Evolutionary conservation across 2,113 vertebrate species (phyloP).

Genomic region (Ochotona princeps): DNA sequence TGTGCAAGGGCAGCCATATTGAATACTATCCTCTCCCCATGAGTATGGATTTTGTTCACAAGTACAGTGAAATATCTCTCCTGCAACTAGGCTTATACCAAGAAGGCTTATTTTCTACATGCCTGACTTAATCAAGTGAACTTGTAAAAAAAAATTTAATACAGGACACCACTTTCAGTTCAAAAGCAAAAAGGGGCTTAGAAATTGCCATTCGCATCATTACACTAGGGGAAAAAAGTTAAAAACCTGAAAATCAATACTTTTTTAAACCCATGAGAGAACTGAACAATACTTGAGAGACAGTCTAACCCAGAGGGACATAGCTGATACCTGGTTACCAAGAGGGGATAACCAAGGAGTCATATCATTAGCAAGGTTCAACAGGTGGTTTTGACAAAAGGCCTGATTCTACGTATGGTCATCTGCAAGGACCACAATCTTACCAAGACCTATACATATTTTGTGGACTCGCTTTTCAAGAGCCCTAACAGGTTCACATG

Average conservation of each 20-base stretch:
- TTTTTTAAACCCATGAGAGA: neutral
- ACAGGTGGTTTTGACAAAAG: neutral
- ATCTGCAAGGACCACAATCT: neutral
- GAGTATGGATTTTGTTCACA: neutral
- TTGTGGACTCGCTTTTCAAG: neutral
- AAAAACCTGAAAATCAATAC: neutral
- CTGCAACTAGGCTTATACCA: neutral
- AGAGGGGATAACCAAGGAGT: neutral
- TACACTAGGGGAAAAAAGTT: neutral
- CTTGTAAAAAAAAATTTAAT: neutral
- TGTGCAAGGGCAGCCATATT: accelerated
- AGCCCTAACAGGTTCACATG: neutral
- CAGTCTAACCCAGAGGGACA: neutral
- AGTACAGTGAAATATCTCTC: neutral
- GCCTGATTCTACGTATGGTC: neutral
- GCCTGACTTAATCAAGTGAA: neutral
- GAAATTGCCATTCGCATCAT: neutral
- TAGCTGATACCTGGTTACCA: neutral
- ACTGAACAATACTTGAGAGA: neutral
- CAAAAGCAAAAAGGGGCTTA: neutral
- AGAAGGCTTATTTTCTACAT: neutral
- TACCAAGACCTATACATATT: neutral
- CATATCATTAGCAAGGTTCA: neutral
- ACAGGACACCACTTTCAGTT: neutral
- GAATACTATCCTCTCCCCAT: neutral